phyloP scores from a whole-genome alignment of 2,888 invertebrate genomes.

The Adela reaumurella region DNA sequence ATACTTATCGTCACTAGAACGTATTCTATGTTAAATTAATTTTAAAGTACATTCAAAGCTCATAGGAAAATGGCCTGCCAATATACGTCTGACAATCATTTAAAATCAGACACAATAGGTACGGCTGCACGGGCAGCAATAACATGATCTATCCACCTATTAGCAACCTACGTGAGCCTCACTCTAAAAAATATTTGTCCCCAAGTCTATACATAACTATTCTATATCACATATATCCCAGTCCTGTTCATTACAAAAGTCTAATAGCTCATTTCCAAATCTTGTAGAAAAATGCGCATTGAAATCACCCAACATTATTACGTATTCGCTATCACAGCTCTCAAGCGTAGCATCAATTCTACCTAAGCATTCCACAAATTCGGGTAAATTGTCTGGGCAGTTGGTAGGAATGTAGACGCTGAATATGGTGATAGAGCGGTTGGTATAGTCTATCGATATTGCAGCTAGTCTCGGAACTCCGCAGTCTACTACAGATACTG shows the following conservation, averaged over 20 bases:
- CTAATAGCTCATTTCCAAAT: constrained; percentile 11
- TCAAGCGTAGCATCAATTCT: constrained; percentile 9
- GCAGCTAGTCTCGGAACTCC: neutral
- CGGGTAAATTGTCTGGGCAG: neutral
- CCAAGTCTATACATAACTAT: neutral
- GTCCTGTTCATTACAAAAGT: constrained; percentile 10
- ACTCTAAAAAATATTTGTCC: too few relatives aligned
- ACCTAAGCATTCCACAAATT: neutral
- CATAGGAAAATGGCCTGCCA: too few relatives aligned
- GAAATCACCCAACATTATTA: constrained; percentile 13
- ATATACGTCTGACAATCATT: too few relatives aligned
- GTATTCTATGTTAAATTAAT: too few relatives aligned
- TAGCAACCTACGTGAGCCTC: too few relatives aligned
- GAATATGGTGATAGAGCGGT: neutral
- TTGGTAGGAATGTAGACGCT: neutral
- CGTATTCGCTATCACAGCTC: constrained; percentile 6
- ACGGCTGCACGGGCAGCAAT: too few relatives aligned
- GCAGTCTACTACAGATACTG: neutral
- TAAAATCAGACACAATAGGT: too few relatives aligned
- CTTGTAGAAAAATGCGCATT: constrained; percentile 13
- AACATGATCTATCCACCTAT: too few relatives aligned
- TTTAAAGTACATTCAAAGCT: too few relatives aligned
- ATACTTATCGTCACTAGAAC: too few relatives aligned
- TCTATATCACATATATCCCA: constrained; percentile 4
- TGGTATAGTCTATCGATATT: neutral